phyloP scores from a whole-genome alignment of 2,888 invertebrate genomes.

The Hedya salicella region DNA sequence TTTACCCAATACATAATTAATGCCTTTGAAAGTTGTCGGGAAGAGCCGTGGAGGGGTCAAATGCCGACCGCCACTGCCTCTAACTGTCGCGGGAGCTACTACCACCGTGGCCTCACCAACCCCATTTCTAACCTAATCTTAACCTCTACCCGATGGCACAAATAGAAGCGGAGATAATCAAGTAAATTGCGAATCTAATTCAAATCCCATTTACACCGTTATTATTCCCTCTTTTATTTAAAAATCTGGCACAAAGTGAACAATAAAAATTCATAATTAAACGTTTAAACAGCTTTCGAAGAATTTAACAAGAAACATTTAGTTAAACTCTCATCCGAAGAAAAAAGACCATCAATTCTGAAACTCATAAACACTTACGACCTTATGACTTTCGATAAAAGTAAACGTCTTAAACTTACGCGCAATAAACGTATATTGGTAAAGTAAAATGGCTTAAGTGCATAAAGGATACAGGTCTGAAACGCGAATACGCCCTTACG shows the following conservation, averaged over 20 bases:
- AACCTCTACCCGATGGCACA: too few relatives aligned
- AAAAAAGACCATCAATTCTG: neutral
- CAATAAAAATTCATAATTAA: conserved; percentile 31
- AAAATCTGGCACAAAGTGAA: neutral
- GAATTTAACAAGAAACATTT: conserved; percentile 34
- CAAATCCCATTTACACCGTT: too few relatives aligned
- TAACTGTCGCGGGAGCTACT: conserved; percentile 99
- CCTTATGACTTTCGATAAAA: neutral
- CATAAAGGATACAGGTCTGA: neutral
- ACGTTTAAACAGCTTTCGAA: conserved; percentile 15
- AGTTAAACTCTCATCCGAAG: conserved; percentile 13
- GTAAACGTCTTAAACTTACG: conserved; percentile 16
- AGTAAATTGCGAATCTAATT: too few relatives aligned
- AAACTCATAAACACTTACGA: neutral
- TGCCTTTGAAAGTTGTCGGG: conserved; percentile 48
- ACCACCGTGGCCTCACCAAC: conserved; percentile 95
- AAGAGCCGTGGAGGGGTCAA: too few relatives aligned
- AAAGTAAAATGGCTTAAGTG: conserved; percentile 3
- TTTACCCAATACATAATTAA: too few relatives aligned
- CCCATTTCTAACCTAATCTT: conserved; percentile 75
- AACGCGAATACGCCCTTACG: neutral
- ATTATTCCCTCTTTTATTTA: too few relatives aligned
- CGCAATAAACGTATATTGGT: conserved; percentile 12
- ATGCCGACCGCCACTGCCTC: conserved; percentile 98
- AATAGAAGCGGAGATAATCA: too few relatives aligned